Evolutionary conservation across 1,140 invertebrate species (phyloP).

Genomic region (Drosophila seguyi): DNA sequence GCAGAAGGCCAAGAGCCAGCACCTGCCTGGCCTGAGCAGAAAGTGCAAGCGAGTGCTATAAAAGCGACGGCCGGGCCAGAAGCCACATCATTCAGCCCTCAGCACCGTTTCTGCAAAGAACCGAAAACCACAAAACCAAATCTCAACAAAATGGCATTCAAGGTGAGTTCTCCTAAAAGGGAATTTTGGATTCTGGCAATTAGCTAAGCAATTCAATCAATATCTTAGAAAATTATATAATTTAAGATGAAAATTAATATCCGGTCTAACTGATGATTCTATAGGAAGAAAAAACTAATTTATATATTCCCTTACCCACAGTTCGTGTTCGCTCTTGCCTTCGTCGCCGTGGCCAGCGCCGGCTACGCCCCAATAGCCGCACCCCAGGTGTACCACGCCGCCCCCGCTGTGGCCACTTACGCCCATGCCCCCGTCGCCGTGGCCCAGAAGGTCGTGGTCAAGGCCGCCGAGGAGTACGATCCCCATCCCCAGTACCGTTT

Average conservation of each 20-base stretch:
- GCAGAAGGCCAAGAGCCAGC: constrained; percentile 76
- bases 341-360: constrained; percentile 85
- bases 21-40: constrained; percentile 49
- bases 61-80: constrained; percentile 54
- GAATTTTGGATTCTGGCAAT: neutral
- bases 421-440: constrained; percentile 65
- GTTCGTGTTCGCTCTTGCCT: constrained; percentile 85
- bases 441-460: constrained; percentile 68
- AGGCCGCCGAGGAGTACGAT: constrained; percentile 57
- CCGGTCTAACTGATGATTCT: neutral
- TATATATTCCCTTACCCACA: constrained; percentile 26
- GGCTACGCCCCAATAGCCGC: constrained; percentile 75
- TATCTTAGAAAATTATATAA: neutral
- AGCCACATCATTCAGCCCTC: constrained; percentile 73
- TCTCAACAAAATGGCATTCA: constrained; percentile 73
- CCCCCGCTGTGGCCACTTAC: constrained; percentile 63
- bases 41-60: constrained; percentile 63
- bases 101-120: constrained; percentile 71
- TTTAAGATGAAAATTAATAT: neutral
- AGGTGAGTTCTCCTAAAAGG: constrained; percentile 53
- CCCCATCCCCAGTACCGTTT: constrained; percentile 85
- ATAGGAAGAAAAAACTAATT: constrained; percentile 9
- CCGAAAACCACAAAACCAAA: constrained; percentile 37
- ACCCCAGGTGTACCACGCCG: constrained; percentile 64
- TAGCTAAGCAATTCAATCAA: neutral